A percentile compares a stretch with the other conserved stretches of the same genome.
These are phyloP conservation scores for Phoenoteleia sp. DNA, from an alignment of 2,888 invertebrate species.

Conservation along the genomic window DNA sequence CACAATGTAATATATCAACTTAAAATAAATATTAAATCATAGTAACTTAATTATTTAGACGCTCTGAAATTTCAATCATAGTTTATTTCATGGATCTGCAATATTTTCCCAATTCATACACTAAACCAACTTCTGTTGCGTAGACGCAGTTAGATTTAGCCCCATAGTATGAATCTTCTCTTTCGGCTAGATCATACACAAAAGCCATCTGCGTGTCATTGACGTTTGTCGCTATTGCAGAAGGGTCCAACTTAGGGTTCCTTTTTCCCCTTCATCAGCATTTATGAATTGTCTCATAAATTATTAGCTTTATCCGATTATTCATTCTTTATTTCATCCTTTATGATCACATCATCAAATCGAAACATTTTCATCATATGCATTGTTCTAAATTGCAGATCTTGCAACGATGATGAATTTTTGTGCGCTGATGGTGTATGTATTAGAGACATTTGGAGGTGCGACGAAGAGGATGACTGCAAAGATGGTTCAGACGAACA, in stretches of 20 bases:
- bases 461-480: slow-evolving; percentile 94
- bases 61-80: no score
- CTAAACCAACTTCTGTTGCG: slow-evolving; percentile 1
- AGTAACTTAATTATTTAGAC: no score
- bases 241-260: slow-evolving; percentile 2
- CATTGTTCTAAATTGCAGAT: no score
- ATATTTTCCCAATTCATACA: slow-evolving; percentile 18
- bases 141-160: not conserved
- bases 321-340: not conserved
- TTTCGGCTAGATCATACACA: not conserved
- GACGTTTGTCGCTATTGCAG: slow-evolving; percentile 10
- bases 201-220: slow-evolving; percentile 38
- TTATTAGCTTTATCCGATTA: not conserved
- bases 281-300: slow-evolving; percentile 23
- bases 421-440: slow-evolving; percentile 93
- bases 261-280: not conserved
- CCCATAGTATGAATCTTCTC: slow-evolving; percentile 3
- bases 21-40: no score
- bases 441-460: slow-evolving; percentile 92
- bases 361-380: no score
- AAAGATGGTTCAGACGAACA: slow-evolving; percentile 93
- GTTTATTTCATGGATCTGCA: no score
- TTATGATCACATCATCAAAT: no score
- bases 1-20: no score
- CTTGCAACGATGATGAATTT: slow-evolving; percentile 92